These are phyloP conservation scores for Brachionus asplanchnoidis DNA, from an alignment of 1,140 invertebrate species.

Conservation along the genomic window DNA sequence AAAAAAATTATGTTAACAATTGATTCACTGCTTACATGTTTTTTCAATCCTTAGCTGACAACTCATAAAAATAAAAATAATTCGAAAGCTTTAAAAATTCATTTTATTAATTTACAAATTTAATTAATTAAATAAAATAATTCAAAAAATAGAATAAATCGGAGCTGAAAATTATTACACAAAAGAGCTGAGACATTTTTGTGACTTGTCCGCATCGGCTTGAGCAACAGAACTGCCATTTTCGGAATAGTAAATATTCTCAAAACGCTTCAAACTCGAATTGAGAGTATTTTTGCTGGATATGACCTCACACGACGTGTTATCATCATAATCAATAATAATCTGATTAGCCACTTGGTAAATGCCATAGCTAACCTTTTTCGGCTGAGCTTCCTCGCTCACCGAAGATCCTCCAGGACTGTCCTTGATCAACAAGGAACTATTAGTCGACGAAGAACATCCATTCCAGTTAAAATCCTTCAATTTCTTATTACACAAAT, in stretches of 20 bases:
- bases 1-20: background rate
- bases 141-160: background rate
- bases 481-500: conserved; percentile 1
- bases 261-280: conserved; percentile 4
- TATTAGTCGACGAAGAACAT: background rate
- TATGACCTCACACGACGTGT: background rate
- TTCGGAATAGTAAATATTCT: conserved; percentile 12
- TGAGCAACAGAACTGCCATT: background rate
- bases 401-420: background rate
- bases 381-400: background rate
- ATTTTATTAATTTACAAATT: background rate
- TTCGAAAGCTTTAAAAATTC: background rate
- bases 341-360: conserved; percentile 37
- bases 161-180: background rate
- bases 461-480: conserved; percentile 12
- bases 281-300: background rate
- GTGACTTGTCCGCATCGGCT: background rate
- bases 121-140: background rate
- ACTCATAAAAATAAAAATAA: background rate
- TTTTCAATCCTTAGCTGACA: background rate
- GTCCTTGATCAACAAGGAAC: conserved; percentile 9
- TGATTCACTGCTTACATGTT: too few species aligned
- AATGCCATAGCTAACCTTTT: conserved; percentile 20
- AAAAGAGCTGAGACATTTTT: conserved; percentile 20
- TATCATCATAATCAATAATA: conserved; percentile 32